These are phyloP conservation scores for Alloplasta piceator DNA, from an alignment of 2,888 invertebrate genomes.

Conservation along the genomic window DNA sequence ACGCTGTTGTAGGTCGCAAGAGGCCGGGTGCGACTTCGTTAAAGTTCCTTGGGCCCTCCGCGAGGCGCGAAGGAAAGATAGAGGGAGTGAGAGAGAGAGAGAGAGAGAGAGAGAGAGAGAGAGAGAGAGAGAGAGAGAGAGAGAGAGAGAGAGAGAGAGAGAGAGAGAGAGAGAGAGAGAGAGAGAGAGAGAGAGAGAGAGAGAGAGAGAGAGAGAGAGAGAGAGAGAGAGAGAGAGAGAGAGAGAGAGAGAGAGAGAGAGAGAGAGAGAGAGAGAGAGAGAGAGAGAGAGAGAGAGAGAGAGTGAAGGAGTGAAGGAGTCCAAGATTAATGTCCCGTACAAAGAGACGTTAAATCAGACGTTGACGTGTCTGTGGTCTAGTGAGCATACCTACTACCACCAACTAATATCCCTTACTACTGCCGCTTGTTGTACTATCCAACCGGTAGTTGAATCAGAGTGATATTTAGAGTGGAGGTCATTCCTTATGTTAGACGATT, in stretches of 20 bases:
- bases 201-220: constrained; percentile 19
- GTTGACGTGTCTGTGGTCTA: constrained; percentile 66
- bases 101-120: constrained; percentile 24
- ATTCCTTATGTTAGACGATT: constrained; percentile 62
- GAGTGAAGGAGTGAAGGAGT: constrained; percentile 42
- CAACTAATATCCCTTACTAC: constrained; percentile 45
- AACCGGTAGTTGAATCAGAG: constrained; percentile 67
- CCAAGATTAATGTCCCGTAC: constrained; percentile 65
- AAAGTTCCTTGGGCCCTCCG: constrained; percentile 60
- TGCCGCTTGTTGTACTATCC: constrained; percentile 45
- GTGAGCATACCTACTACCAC: constrained; percentile 54
- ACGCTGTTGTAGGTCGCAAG: constrained; percentile 62
- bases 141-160: constrained; percentile 13
- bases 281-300: constrained; percentile 9
- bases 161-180: background rate
- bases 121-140: constrained; percentile 13
- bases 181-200: background rate
- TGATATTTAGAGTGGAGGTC: constrained; percentile 69
- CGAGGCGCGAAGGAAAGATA: constrained; percentile 19
- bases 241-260: constrained; percentile 31
- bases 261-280: no score
- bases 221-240: background rate
- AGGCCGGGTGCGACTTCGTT: constrained; percentile 69
- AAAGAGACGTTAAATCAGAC: constrained; percentile 70
- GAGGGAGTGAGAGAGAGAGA: constrained; percentile 10